Evolutionary conservation across 2,888 invertebrate species (phyloP).

Genomic region (Electrophaes corylata): DNA sequence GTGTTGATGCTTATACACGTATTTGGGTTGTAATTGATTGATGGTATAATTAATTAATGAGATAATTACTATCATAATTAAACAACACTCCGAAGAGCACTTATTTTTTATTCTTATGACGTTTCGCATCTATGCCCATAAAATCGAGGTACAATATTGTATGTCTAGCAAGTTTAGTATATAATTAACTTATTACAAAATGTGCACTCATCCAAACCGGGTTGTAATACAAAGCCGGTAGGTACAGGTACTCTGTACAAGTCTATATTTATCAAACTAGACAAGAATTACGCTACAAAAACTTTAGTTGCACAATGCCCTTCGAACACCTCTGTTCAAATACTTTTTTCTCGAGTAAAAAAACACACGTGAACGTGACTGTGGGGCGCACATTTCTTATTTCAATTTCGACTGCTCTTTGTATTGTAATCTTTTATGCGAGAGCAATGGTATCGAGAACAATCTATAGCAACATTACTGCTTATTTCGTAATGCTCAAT

Average conservation of each 20-base stretch:
- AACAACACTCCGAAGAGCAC: too few species aligned
- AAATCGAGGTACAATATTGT: conserved; percentile 5
- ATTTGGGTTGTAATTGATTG: conserved; percentile 3
- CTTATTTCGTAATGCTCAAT: conserved; percentile 23
- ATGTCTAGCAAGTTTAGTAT: conserved; percentile 1
- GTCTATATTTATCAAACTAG: conserved; percentile 52
- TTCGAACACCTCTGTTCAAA: conserved; percentile 45
- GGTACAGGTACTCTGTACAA: conserved; percentile 19
- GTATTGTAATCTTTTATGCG: conserved; percentile 43
- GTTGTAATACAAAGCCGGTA: conserved; percentile 18
- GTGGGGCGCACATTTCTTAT: conserved; percentile 43
- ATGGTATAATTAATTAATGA: background rate
- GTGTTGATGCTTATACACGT: background rate
- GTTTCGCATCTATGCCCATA: background rate
- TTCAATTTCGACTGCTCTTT: conserved; percentile 41
- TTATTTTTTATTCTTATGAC: too few species aligned
- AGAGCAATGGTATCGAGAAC: conserved; percentile 33
- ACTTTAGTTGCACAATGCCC: conserved; percentile 53
- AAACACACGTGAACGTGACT: conserved; percentile 44
- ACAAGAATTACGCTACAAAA: conserved; percentile 61
- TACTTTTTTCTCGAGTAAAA: conserved; percentile 40
- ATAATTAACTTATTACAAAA: conserved; percentile 21
- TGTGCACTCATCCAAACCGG: conserved; percentile 19
- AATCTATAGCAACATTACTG: conserved; percentile 24
- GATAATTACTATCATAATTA: background rate